A percentile compares a stretch with the other conserved stretches of the same genome.
phyloP scores from a whole-genome alignment of 2,113 vertebrate genomes.

The Odocoileus hemionus region DNA sequence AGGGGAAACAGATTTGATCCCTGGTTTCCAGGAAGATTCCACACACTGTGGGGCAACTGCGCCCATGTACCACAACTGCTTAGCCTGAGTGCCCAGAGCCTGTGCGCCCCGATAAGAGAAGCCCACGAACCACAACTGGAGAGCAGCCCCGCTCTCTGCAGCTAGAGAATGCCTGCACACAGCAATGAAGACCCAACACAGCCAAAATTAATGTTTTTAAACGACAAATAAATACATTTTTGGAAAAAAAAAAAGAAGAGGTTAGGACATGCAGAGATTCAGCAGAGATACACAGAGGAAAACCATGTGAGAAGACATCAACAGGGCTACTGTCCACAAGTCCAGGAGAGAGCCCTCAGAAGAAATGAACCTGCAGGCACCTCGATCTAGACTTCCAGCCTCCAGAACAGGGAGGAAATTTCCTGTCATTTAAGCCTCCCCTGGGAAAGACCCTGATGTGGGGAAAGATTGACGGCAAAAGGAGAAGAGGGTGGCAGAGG shows the following conservation, averaged over 20 bases:
- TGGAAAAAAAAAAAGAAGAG: not conserved
- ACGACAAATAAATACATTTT: not conserved
- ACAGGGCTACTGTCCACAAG: accelerated
- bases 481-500: not conserved
- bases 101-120: not conserved
- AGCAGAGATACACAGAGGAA: not conserved
- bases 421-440: not conserved
- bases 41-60: not conserved
- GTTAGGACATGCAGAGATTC: no score
- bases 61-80: not conserved
- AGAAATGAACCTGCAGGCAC: not conserved
- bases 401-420: not conserved
- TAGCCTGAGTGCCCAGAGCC: not conserved
- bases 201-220: not conserved
- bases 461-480: not conserved
- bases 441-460: not conserved
- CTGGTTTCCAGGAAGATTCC: not conserved
- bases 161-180: not conserved
- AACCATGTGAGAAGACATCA: accelerated
- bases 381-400: not conserved
- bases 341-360: not conserved
- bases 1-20: not conserved
- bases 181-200: not conserved
- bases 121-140: not conserved
- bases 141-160: not conserved